phyloP scores from a whole-genome alignment of 2,113 vertebrate genomes.

The Suncus etruscus region DNA sequence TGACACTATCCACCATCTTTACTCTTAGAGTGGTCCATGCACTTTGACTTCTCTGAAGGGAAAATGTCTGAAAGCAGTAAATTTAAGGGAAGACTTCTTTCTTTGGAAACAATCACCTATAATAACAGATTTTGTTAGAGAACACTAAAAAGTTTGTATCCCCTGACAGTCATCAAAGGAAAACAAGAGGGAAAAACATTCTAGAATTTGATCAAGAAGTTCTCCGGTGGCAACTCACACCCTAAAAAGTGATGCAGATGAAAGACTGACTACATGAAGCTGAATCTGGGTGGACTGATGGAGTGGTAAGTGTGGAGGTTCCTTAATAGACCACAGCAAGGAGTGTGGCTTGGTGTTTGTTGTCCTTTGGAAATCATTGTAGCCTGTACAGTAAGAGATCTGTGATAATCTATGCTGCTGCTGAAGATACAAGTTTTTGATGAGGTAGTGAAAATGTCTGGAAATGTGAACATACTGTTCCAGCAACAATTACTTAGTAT shows the following conservation, averaged over 20 bases:
- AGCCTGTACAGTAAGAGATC: not conserved
- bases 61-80: not conserved
- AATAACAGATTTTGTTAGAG: not conserved
- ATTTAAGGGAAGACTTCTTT: not conserved
- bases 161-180: not conserved
- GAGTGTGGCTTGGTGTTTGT: not conserved
- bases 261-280: not conserved
- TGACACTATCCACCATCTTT: too few relatives aligned
- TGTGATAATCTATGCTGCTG: accelerated
- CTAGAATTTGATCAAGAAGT: not conserved
- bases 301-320: accelerated
- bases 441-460: too few relatives aligned
- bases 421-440: not conserved
- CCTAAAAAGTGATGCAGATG: not conserved
- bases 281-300: not conserved
- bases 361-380: not conserved
- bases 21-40: not conserved
- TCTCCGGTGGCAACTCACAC: not conserved
- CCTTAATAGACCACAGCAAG: not conserved
- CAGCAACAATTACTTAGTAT: too few relatives aligned
- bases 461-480: not conserved
- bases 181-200: accelerated
- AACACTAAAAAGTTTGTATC: not conserved
- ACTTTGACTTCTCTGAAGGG: not conserved
- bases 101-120: not conserved